These are phyloP conservation scores for Capreolus pygargus DNA, from an alignment of 2,113 vertebrate genomes.

Conservation along the genomic window DNA sequence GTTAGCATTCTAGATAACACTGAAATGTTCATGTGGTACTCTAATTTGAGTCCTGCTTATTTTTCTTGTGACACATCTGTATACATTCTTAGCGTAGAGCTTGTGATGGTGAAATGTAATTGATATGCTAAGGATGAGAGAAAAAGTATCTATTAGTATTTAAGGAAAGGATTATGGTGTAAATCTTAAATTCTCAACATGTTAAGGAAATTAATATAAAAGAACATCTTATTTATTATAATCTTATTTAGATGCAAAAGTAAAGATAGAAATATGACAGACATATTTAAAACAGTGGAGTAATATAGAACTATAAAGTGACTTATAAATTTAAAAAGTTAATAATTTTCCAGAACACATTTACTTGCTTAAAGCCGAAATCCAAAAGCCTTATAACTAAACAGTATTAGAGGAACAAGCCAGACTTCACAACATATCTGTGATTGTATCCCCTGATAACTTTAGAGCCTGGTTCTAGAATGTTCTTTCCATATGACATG, in stretches of 20 bases:
- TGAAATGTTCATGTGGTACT: not conserved
- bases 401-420: not conserved
- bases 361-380: slow-evolving; percentile 30
- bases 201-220: slow-evolving; percentile 41
- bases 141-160: not conserved
- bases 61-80: not conserved
- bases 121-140: slow-evolving; percentile 22
- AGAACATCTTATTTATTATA: not conserved
- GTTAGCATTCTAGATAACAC: slow-evolving; percentile 63
- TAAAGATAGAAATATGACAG: not conserved
- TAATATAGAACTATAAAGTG: not conserved
- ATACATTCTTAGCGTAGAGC: not conserved
- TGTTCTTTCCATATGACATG: not conserved
- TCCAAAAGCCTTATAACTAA: not conserved
- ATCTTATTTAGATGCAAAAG: slow-evolving; percentile 33
- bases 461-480: not conserved
- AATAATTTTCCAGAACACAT: not conserved
- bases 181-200: not conserved
- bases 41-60: slow-evolving; percentile 13
- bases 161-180: not conserved
- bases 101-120: slow-evolving; percentile 20
- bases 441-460: not conserved
- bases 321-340: slow-evolving; percentile 25
- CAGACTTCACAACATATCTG: not conserved
- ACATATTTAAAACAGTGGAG: slow-evolving; percentile 6